A percentile compares a stretch with the other conserved stretches of the same genome.
phyloP scores from a whole-genome alignment of 92 coral and sea anemone genomes.

The Porites lobata region DNA sequence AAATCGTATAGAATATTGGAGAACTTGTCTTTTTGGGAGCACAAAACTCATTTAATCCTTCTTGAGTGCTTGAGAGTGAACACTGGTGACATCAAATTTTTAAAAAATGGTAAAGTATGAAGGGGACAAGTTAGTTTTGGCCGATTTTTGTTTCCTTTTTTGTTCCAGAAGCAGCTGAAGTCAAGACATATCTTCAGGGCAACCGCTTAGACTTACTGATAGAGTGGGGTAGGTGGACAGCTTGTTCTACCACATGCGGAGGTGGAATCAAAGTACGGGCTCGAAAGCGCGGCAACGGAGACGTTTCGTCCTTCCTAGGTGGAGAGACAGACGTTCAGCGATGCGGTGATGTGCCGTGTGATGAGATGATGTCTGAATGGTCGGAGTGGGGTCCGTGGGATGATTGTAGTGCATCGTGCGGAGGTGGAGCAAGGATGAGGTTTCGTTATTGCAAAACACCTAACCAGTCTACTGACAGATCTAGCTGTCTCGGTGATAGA shows the following conservation, averaged over 20 bases:
- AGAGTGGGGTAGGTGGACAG: conserved; percentile 87
- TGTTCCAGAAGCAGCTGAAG: conserved; percentile 6
- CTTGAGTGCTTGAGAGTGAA: too few species aligned
- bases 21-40: too few species aligned
- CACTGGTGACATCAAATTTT: too few species aligned
- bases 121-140: too few species aligned
- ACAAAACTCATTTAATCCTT: too few species aligned
- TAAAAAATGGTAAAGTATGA: too few species aligned
- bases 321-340: conserved; percentile 69
- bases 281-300: conserved; percentile 51
- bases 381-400: conserved; percentile 82
- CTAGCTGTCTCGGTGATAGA: conserved; percentile 74
- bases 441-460: conserved; percentile 74
- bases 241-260: conserved; percentile 89
- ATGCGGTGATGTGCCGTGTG: conserved; percentile 71
- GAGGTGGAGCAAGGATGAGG: conserved; percentile 79
- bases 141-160: too few species aligned
- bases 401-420: conserved; percentile 84
- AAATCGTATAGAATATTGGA: too few species aligned
- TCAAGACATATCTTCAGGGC: background rate
- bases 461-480: conserved; percentile 11
- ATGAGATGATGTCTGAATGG: conserved; percentile 69
- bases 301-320: conserved; percentile 39
- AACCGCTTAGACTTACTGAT: background rate
- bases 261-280: conserved; percentile 91